Percentiles rank a stretch among this genome's conserved stretches.
These are phyloP conservation scores for Eciton burchellii DNA, from an alignment of 1,140 invertebrate genomes.

Conservation along the genomic window DNA sequence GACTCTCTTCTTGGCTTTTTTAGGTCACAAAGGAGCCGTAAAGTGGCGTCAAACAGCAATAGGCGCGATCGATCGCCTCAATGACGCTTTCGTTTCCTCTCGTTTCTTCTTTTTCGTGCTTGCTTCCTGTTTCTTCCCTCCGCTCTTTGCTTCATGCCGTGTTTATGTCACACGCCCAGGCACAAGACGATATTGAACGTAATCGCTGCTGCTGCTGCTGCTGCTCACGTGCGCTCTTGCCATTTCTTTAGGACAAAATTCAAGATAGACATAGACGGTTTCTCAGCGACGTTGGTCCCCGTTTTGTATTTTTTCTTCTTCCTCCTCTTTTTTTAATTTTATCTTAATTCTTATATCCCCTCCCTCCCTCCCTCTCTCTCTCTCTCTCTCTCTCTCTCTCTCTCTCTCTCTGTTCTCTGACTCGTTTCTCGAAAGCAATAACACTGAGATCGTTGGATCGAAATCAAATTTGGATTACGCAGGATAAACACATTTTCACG, in stretches of 20 bases:
- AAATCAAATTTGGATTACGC: constrained; percentile 65
- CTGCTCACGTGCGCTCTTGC: constrained; percentile 20
- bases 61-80: too few relatives aligned
- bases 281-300: constrained; percentile 69
- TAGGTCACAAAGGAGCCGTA: too few relatives aligned
- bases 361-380: too few relatives aligned
- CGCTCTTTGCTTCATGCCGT: too few relatives aligned
- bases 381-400: too few relatives aligned
- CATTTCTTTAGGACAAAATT: constrained; percentile 66
- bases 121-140: not conserved
- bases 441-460: constrained; percentile 70
- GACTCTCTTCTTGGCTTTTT: too few relatives aligned
- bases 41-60: too few relatives aligned
- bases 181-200: constrained; percentile 52
- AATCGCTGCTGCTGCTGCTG: constrained; percentile 45
- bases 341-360: not conserved
- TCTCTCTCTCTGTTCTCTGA: not conserved
- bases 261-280: constrained; percentile 58
- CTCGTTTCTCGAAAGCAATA: constrained; percentile 2
- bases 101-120: not conserved
- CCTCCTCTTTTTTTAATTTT: constrained; percentile 24
- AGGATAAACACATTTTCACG: constrained; percentile 57
- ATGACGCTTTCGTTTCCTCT: too few relatives aligned
- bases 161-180: too few relatives aligned
- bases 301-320: constrained; percentile 7